phyloP scores from a whole-genome alignment of 2,888 invertebrate species.

The Rhingia rostrata region DNA sequence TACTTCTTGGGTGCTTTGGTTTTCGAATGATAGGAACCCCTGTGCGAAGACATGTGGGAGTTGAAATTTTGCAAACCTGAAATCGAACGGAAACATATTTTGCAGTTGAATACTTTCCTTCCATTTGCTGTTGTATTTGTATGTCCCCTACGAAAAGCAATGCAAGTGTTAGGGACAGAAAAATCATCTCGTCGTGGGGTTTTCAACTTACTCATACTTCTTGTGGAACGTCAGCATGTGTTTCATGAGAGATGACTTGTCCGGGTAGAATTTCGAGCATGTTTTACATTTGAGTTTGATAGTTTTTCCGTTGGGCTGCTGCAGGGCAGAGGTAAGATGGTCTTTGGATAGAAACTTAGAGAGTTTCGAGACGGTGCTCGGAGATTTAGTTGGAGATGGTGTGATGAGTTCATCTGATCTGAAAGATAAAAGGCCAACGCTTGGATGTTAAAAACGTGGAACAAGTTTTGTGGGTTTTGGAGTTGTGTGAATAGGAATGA shows the following conservation, averaged over 20 bases:
- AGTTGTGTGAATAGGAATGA: neutral
- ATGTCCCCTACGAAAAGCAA: neutral
- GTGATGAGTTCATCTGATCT: constrained; percentile 50
- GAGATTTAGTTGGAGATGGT: constrained; percentile 39
- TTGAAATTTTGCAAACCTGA: constrained; percentile 66
- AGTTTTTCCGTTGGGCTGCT: constrained; percentile 59
- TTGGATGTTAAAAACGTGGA: neutral
- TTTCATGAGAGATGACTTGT: constrained; percentile 68
- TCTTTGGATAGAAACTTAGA: constrained; percentile 43
- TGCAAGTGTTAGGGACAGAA: neutral
- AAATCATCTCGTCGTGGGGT: neutral
- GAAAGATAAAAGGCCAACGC: constrained; percentile 8
- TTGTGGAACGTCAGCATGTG: constrained; percentile 66
- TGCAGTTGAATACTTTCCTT: constrained; percentile 68
- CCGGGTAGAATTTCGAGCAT: constrained; percentile 67
- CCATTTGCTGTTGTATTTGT: constrained; percentile 18
- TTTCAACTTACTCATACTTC: constrained; percentile 56
- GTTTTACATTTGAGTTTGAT: constrained; percentile 65
- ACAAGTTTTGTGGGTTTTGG: neutral
- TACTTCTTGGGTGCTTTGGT: constrained; percentile 59
- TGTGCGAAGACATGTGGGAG: constrained; percentile 68
- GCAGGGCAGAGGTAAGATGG: constrained; percentile 7
- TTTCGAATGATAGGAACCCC: constrained; percentile 61
- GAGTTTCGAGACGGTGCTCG: constrained; percentile 48
- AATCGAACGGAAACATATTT: constrained; percentile 68